Conservation (phyloP, 2,113 vertebrate species). For the Lanius ludovicianus region DNA sequence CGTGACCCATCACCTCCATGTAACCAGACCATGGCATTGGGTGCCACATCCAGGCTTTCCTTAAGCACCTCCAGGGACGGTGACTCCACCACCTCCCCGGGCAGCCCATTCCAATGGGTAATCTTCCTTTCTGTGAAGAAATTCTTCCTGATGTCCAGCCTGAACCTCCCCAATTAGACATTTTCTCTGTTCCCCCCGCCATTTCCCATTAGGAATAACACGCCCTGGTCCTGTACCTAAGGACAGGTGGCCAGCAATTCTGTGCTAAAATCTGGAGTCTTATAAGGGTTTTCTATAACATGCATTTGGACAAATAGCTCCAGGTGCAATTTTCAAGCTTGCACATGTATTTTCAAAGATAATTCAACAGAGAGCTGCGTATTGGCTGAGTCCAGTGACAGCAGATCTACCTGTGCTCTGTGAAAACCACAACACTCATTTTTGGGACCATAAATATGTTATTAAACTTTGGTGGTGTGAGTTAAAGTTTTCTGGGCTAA, state of each 20-base stretch:
- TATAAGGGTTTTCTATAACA: fast-evolving
- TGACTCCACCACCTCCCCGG: neutral
- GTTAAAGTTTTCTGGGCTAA: neutral
- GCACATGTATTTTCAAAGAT: neutral
- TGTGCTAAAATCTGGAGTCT: neutral
- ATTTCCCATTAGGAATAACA: neutral
- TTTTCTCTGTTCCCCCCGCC: neutral
- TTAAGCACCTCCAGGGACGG: neutral
- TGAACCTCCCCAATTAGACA: neutral
- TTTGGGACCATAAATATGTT: neutral
- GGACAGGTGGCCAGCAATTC: neutral
- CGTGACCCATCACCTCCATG: fast-evolving
- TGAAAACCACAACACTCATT: neutral
- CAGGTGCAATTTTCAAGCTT: neutral
- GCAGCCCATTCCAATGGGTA: neutral
- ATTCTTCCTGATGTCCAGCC: fast-evolving
- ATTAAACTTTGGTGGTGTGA: neutral
- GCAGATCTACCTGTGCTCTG: neutral
- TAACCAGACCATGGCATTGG: neutral
- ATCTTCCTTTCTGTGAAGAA: neutral
- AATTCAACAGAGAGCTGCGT: neutral
- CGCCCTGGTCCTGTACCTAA: neutral
- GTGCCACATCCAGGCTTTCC: neutral
- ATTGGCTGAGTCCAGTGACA: neutral
- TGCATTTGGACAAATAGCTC: neutral